Conservation (phyloP, 2,113 vertebrate species). For the Theristicus caerulescens region DNA sequence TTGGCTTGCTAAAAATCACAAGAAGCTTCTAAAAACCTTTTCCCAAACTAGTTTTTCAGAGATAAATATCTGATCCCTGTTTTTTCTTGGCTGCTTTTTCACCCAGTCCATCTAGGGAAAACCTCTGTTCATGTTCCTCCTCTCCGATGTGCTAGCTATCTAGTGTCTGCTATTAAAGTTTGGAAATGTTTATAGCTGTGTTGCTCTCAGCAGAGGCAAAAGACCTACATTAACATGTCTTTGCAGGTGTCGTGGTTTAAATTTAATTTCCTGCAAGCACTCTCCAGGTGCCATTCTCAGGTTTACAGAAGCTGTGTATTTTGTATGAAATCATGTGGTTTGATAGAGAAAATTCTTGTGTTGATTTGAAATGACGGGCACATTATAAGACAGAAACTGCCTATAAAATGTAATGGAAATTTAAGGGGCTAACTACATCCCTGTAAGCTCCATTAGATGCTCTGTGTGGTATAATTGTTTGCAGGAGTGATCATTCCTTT, state of each 20-base stretch:
- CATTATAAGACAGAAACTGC: neutral
- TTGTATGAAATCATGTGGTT: neutral
- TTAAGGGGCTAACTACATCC: neutral
- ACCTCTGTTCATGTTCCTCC: neutral
- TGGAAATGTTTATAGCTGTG: neutral
- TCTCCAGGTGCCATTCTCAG: neutral
- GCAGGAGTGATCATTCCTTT: neutral
- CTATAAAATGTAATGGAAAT: neutral
- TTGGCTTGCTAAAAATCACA: neutral
- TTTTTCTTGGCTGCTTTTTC: neutral
- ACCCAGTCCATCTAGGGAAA: neutral
- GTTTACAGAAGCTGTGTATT: neutral
- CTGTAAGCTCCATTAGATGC: neutral
- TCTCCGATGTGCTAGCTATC: neutral
- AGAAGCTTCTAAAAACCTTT: neutral
- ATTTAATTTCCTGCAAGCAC: neutral
- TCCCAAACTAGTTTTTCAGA: neutral
- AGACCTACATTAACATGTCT: neutral
- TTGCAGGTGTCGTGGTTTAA: neutral
- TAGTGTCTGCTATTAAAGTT: neutral
- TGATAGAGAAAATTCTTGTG: neutral
- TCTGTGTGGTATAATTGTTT: neutral
- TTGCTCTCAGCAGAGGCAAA: neutral
- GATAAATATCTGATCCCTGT: neutral
- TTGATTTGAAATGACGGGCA: neutral